Percentiles rank a stretch among this genome's conserved stretches.
These are phyloP conservation scores for Chauna torquata DNA, from an alignment of 2,113 vertebrate genomes.

Conservation along the genomic window DNA sequence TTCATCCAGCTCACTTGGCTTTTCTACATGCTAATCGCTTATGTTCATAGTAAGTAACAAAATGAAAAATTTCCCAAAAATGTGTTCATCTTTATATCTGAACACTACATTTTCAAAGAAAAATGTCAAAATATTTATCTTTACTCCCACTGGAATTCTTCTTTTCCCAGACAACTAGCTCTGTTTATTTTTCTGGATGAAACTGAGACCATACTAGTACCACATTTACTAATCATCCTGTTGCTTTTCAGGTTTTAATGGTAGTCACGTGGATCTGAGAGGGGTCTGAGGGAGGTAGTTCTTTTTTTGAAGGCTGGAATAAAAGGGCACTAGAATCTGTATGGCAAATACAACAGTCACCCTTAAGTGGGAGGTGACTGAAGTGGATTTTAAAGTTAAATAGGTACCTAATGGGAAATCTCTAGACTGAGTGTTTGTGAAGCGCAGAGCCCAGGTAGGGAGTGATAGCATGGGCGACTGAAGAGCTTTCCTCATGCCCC, in stretches of 20 bases:
- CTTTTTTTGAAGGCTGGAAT: neutral
- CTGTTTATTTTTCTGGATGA: neutral
- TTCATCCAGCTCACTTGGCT: neutral
- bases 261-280: neutral
- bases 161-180: neutral
- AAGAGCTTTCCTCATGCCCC: neutral
- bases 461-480: fast-evolving
- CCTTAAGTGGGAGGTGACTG: neutral
- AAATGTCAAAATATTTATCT: neutral
- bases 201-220: neutral
- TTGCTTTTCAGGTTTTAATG: neutral
- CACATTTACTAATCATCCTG: neutral
- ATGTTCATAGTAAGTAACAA: neutral
- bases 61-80: neutral
- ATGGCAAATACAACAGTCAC: neutral
- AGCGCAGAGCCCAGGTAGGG: neutral
- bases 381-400: neutral
- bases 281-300: neutral
- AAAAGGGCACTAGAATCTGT: neutral
- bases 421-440: neutral
- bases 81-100: neutral
- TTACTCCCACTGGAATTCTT: neutral
- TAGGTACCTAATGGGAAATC: neutral
- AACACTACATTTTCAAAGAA: neutral
- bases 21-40: neutral